Conservation (phyloP, 1,140 invertebrate species). For the Eulimnadia texana region DNA sequence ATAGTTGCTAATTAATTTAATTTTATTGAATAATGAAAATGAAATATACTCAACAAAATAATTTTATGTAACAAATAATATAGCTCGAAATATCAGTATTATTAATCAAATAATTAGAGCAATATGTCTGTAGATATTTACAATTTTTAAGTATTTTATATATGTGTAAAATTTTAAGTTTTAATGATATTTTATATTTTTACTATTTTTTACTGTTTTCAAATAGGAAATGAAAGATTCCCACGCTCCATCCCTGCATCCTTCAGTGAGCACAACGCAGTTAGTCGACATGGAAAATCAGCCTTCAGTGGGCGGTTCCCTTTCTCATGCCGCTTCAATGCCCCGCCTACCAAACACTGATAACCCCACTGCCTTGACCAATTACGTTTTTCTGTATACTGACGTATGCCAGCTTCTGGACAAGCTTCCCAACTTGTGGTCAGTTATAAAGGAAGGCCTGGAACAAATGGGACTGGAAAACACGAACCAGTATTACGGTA, state of each 20-base stretch:
- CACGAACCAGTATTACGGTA: neutral
- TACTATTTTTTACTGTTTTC: neutral
- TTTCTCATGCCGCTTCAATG: slow-evolving; percentile 23
- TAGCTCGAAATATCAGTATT: too few species aligned
- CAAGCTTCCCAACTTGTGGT: slow-evolving; percentile 32
- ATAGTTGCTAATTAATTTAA: too few species aligned
- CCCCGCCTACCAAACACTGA: neutral
- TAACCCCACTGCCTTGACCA: neutral
- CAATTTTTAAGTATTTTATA: too few species aligned
- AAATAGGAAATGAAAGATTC: neutral
- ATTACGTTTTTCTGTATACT: slow-evolving; percentile 30
- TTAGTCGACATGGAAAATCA: slow-evolving; percentile 19
- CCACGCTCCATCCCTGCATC: neutral
- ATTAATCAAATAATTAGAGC: too few species aligned
- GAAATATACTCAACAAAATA: too few species aligned
- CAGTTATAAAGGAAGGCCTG: slow-evolving; percentile 24
- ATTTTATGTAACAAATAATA: too few species aligned
- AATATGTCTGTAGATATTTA: too few species aligned
- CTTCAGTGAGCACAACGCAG: neutral
- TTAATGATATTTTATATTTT: neutral
- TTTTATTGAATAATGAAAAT: too few species aligned
- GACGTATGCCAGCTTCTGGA: slow-evolving; percentile 31
- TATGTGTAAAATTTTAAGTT: too few species aligned
- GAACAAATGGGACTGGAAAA: neutral
- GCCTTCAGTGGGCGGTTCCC: slow-evolving; percentile 24